phyloP scores from a whole-genome alignment of 2,113 vertebrate species.

The Mola mola region DNA sequence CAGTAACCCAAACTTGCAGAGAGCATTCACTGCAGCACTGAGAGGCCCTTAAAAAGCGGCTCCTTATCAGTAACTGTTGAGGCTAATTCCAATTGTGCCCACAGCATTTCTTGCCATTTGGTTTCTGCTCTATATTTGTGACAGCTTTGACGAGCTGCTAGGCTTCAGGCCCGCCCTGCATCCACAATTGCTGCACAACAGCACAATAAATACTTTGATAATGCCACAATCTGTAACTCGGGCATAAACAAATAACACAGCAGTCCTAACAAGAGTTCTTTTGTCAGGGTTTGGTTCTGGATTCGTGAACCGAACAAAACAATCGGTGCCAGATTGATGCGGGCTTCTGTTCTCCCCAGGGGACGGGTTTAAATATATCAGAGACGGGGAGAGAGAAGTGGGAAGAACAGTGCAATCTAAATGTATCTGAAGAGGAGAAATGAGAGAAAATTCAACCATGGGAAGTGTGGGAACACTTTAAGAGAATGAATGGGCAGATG shows the following conservation, averaged over 20 bases:
- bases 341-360: slow-evolving; percentile 74
- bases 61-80: slow-evolving; percentile 63
- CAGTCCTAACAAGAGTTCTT: slow-evolving; percentile 67
- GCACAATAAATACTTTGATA: slow-evolving; percentile 74
- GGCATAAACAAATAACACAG: slow-evolving; percentile 71
- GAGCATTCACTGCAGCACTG: slow-evolving; percentile 39
- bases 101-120: slow-evolving; percentile 62
- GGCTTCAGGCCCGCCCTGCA: slow-evolving; percentile 41
- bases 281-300: slow-evolving; percentile 76
- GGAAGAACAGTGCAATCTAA: slow-evolving; percentile 52
- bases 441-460: slow-evolving; percentile 53
- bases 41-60: slow-evolving; percentile 44
- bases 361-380: slow-evolving; percentile 73
- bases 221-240: slow-evolving; percentile 58
- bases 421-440: slow-evolving; percentile 43
- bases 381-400: slow-evolving; percentile 52
- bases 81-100: slow-evolving; percentile 60
- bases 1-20: slow-evolving; percentile 32
- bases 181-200: slow-evolving; percentile 35
- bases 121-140: slow-evolving; percentile 52
- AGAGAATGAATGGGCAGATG: slow-evolving; percentile 19
- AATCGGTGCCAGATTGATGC: slow-evolving; percentile 81
- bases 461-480: slow-evolving; percentile 60
- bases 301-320: slow-evolving; percentile 76
- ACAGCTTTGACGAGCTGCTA: slow-evolving; percentile 64